Evolutionary conservation across 1,140 invertebrate species (phyloP).

Genomic region (Hylyphantes graminicola): DNA sequence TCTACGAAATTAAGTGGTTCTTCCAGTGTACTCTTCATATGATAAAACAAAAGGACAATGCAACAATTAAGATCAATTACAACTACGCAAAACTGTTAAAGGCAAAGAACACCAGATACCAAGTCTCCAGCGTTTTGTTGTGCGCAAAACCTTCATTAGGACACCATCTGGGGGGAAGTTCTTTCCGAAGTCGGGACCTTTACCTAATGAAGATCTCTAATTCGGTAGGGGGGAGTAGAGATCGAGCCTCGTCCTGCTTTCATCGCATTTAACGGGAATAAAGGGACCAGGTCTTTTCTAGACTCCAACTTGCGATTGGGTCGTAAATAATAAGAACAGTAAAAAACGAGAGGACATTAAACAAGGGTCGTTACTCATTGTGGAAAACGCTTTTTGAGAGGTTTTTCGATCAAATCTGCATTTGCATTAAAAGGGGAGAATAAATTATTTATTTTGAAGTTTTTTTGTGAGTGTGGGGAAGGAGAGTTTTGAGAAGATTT

Average conservation of each 20-base stretch:
- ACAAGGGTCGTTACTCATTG: constrained; percentile 26
- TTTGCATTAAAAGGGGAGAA: constrained; percentile 20
- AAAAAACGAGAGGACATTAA: neutral
- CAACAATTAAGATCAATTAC: neutral
- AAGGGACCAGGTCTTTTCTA: neutral
- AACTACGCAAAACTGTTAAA: constrained; percentile 14
- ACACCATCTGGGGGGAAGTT: constrained; percentile 19
- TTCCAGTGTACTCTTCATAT: too few species aligned
- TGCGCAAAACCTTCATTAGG: constrained; percentile 45
- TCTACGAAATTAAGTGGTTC: too few species aligned
- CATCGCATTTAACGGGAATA: neutral
- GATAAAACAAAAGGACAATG: too few species aligned
- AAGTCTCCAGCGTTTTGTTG: constrained; percentile 2
- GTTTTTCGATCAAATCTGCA: constrained; percentile 39
- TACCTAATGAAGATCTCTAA: constrained; percentile 51
- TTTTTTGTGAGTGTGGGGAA: constrained; percentile 1
- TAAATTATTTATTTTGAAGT: constrained; percentile 21
- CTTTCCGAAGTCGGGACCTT: constrained; percentile 27
- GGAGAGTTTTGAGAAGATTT: constrained; percentile 8
- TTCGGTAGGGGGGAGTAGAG: neutral
- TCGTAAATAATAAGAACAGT: constrained; percentile 22
- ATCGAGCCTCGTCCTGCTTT: neutral
- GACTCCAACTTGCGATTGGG: neutral
- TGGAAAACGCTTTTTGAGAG: constrained; percentile 33
- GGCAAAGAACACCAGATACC: constrained; percentile 1